Conservation (phyloP, 2,797 vertebrate species). For the Pangasius djambal region DNA sequence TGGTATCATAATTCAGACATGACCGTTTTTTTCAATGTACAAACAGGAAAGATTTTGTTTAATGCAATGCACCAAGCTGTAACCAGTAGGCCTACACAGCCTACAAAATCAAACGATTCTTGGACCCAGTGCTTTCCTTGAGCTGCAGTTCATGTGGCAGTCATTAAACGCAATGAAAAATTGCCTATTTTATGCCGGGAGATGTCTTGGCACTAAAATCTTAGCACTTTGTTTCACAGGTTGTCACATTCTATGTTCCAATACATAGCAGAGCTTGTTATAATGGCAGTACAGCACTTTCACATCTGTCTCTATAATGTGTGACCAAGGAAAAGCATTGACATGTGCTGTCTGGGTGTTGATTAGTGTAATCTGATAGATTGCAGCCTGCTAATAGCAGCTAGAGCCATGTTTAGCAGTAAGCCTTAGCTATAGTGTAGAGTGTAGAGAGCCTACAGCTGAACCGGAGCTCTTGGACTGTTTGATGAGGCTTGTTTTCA, state of each 20-base stretch:
- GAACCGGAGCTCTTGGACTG: slow-evolving; percentile 32
- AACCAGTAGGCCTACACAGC: background rate
- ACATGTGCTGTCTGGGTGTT: slow-evolving; percentile 30
- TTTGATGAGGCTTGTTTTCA: slow-evolving; percentile 43
- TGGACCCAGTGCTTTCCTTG: background rate
- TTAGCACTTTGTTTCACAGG: slow-evolving; percentile 18
- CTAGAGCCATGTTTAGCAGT: slow-evolving; percentile 29
- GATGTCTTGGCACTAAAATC: slow-evolving; percentile 1
- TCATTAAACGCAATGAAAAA: slow-evolving; percentile 16
- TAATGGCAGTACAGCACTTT: background rate
- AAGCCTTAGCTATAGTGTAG: background rate
- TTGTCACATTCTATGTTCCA: slow-evolving; percentile 34
- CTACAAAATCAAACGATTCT: background rate
- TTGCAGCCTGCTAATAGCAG: slow-evolving; percentile 41
- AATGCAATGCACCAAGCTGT: background rate
- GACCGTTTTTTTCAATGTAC: background rate
- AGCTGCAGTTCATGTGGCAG: background rate
- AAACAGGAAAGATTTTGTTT: background rate
- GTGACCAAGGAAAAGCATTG: slow-evolving; percentile 27
- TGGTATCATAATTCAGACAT: background rate
- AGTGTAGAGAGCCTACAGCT: slow-evolving; percentile 45
- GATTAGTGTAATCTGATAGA: slow-evolving; percentile 39
- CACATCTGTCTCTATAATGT: slow-evolving; percentile 28
- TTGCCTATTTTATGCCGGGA: background rate
- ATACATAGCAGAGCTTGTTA: slow-evolving; percentile 5